Evolutionary conservation across 2,113 vertebrate species (phyloP), one percentile per base, ranked within the genome.

Genomic region (Agelaius tricolor): DNA sequence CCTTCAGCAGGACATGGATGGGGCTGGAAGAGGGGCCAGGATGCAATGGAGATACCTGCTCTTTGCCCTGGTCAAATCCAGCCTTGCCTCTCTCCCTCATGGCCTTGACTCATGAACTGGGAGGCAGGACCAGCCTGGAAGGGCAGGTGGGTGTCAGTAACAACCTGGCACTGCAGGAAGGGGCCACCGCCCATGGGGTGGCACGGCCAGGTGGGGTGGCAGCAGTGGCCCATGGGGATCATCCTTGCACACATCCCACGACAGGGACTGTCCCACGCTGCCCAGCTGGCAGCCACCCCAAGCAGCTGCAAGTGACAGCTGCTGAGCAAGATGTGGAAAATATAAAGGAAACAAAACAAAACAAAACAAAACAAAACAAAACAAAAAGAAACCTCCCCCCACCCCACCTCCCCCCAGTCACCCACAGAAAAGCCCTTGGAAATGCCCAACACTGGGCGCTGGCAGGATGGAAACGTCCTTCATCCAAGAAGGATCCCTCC

Each of bases 341-440:
- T 13, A 66, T 3, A 93, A 90, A 91, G 65, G 73, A 95, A 92
- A 79, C 18, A 87, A 94, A 92, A 80, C 20, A 85, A 97, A 97
- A 88, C 13, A 73, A 68, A 92, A 78, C 16, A 83, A 92, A 89
- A 88, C 20, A 85, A 97, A 97, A 88, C 13, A 73, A 68, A 92
- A 78, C 16, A 83, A 92, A 89, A 88, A 87, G 17, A 95, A 94
- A 30, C 35, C 47, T 46, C 33, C 15, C 33, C n/a, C 75, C 24
- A 15, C 15, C 67, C 80, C 35, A 37, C 37, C 37, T 37, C 37
- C 91, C 41, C 88, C 82, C 74, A 26, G 55, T 54, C 63, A 69
- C 41, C 55, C 68, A 66, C 8, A 79, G 44, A 84, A 46, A 76
- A 89, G 85, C 84, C 88, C 85, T 78, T 75, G 91, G 83, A 74